These are phyloP conservation scores for Horisme vitalbata DNA, from an alignment of 2,888 invertebrate species.

Conservation along the genomic window DNA sequence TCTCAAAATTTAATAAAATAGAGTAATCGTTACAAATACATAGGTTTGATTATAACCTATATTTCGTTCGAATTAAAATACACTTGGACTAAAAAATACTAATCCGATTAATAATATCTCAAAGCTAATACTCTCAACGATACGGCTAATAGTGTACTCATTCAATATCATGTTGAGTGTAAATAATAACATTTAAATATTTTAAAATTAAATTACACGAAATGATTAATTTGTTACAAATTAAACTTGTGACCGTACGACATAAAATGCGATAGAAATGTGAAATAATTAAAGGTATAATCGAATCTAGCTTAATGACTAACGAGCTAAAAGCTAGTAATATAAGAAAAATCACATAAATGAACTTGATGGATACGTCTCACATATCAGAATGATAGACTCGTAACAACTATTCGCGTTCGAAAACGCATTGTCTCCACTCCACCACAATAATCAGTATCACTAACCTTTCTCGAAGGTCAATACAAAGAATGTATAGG, in stretches of 20 bases:
- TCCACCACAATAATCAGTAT: constrained; percentile 67
- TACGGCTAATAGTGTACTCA: constrained; percentile 19
- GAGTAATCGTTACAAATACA: constrained; percentile 26
- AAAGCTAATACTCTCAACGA: constrained; percentile 9
- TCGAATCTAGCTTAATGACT: constrained; percentile 77
- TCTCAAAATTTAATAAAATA: constrained; percentile 29
- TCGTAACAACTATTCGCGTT: constrained; percentile 60
- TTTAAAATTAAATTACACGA: constrained; percentile 19
- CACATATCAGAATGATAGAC: constrained; percentile 62
- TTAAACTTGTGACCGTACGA: constrained; percentile 64
- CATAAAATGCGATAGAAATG: constrained; percentile 42
- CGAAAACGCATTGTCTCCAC: constrained; percentile 64
- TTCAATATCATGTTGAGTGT: constrained; percentile 9
- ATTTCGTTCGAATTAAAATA: constrained; percentile 29
- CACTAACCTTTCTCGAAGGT: constrained; percentile 82
- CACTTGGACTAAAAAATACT: constrained; percentile 3
- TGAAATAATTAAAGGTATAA: constrained; percentile 67
- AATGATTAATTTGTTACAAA: constrained; percentile 33
- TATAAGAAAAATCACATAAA: constrained; percentile 76
- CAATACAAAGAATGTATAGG: constrained; percentile 82
- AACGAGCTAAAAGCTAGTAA: constrained; percentile 72
- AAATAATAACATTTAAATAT: constrained; percentile 10
- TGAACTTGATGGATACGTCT: constrained; percentile 59
- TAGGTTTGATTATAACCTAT: constrained; percentile 28
- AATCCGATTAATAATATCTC: constrained; percentile 17